Evolutionary conservation across 2,888 invertebrate genomes (phyloP), one percentile per base, ranked within the genome.

Genomic region (Hofmannophila pseudospretella): DNA sequence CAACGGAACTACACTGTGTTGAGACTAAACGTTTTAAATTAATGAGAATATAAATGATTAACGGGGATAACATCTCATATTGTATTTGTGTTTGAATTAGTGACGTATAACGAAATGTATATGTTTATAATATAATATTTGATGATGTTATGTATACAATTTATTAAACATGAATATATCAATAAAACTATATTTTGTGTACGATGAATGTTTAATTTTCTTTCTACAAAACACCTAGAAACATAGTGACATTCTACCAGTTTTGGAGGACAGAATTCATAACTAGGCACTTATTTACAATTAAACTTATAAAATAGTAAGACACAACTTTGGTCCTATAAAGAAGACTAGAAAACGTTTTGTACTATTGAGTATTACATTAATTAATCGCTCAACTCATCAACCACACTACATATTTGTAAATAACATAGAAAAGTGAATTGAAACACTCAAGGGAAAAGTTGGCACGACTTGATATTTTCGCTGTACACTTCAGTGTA

Each of bases 181-280:
- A 87, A 88, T 87, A 87, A 87, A 87, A 88, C 85, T 88, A 88
- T 88, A 87, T 88, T 88, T 87, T 88, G 86, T 87, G 86, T 87
- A 87, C 66, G 70, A 76, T 60, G 54, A 74, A 76, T 67, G 61
- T 82, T 84, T 79, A 71, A 72, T 80, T 80, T 71, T 71, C 48
- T 62, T 70, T 57, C 62, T 62, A 66, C 51, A 58, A 62, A 54
- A 58, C 52, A 56, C 32, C 28, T 4, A 33, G 14, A 34, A 28
- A 12, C 20, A 11, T 27, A 14, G 5, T 12, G 28, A 33, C 27
- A 23, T 23, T 19, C 26, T 30, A 16, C 29, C 32, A n/a, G 3
- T 26, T 25, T 25, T 41, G 39, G 38, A 40, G 36, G 38, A 35
- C 22, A 34, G 36, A 43, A 40, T 22, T 30, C 16, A 11, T 20